phyloP scores from a whole-genome alignment of 2,888 invertebrate genomes.

The Copidosoma aretas region DNA sequence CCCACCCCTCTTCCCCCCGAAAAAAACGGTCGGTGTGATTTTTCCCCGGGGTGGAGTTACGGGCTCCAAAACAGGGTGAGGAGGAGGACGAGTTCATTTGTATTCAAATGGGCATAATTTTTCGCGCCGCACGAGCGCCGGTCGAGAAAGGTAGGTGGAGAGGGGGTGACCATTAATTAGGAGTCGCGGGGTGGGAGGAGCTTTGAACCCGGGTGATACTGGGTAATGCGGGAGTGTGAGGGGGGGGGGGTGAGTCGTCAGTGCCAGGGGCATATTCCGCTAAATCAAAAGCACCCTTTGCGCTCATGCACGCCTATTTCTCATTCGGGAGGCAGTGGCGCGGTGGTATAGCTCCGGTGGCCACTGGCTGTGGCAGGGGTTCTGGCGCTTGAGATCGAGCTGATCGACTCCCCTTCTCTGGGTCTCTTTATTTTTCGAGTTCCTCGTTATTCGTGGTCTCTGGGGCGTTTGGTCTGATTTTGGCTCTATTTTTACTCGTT shows the following conservation, averaged over 20 bases:
- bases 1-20: too few species aligned
- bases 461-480: too few species aligned
- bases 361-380: background rate
- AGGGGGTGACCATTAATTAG: constrained; percentile 52
- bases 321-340: constrained; percentile 36
- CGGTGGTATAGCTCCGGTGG: too few species aligned
- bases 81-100: constrained; percentile 43
- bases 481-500: too few species aligned
- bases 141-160: background rate
- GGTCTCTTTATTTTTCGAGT: too few species aligned
- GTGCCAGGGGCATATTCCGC: constrained; percentile 59
- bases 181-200: constrained; percentile 14
- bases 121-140: constrained; percentile 42
- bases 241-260: constrained; percentile 55
- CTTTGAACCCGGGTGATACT: constrained; percentile 30
- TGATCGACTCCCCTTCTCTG: background rate
- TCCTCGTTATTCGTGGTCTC: too few species aligned
- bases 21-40: background rate
- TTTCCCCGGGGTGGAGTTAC: constrained; percentile 3
- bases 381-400: background rate
- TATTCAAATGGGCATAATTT: constrained; percentile 51
- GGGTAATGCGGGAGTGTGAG: constrained; percentile 3
- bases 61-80: constrained; percentile 2
- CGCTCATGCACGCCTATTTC: constrained; percentile 43
- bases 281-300: constrained; percentile 59